A percentile compares a stretch with the other conserved stretches of the same genome.
phyloP scores from a whole-genome alignment of 2,888 invertebrate genomes.

The Scaptomyza flava region DNA sequence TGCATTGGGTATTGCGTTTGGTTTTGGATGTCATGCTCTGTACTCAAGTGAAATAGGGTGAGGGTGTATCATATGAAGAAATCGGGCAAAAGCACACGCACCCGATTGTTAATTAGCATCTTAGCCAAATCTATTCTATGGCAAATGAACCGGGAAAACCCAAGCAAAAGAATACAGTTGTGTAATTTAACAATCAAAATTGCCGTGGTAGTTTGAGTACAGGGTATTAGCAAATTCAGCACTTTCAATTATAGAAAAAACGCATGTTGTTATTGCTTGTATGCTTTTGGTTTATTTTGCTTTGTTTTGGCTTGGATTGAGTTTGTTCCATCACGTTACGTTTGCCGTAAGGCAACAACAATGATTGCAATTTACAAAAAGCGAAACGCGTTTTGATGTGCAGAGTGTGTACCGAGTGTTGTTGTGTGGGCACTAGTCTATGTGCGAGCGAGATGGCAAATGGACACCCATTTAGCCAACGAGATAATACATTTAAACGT shows the following conservation, averaged over 20 bases:
- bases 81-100: not conserved
- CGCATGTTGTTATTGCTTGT: not conserved
- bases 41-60: not conserved
- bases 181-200: not conserved
- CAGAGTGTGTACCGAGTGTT: not conserved
- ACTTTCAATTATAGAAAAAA: not conserved
- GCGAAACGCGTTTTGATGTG: slow-evolving; percentile 61
- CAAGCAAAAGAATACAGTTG: no score
- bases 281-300: slow-evolving; percentile 13
- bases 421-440: not conserved
- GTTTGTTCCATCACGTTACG: slow-evolving; percentile 26
- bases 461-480: slow-evolving; percentile 36
- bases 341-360: slow-evolving; percentile 46
- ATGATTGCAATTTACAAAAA: slow-evolving; percentile 72
- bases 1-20: not conserved
- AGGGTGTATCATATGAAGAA: not conserved
- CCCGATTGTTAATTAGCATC: no score
- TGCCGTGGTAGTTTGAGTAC: not conserved
- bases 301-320: slow-evolving; percentile 32
- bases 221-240: not conserved
- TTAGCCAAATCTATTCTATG: no score
- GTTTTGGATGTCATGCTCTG: slow-evolving; percentile 8
- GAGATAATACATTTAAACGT: slow-evolving; percentile 67
- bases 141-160: no score
- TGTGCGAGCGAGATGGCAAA: slow-evolving; percentile 15